Base-by-base conservation (phyloP, 2,888 invertebrate genomes). In the Platycheirus rosarum region DNA sequence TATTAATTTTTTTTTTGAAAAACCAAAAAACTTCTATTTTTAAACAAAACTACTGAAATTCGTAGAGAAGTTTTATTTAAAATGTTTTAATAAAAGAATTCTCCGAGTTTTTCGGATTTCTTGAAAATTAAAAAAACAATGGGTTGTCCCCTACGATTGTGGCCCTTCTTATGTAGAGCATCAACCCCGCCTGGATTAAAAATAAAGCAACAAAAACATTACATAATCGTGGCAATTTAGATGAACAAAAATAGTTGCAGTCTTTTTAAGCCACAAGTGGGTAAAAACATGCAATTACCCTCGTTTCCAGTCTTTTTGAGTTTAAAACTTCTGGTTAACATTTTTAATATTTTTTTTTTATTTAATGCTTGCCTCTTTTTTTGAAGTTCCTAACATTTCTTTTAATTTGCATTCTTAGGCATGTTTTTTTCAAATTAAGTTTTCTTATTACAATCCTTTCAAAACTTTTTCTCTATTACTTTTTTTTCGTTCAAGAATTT, bases 371-470 rank as follows among this genome's bases (percentile, higher is more conserved):
- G 14, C 23, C 23, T 40, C 18, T n/a, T 23, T 11, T 40, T 37
- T 55, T 37, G 13, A 55, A 35, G 35, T 1, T 40, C 23, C 23
- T 37, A 11, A 55, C 13, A 37, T 57, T 23, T 2, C 2, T 40
- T 40, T 40, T 26, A 57, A 40, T 29, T 57, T 23, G 57, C 57
- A 40, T 57, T 57, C 6, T 26, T 57, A 37, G 37, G 57, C 57
- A 57, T 57, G 57, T 7, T 40, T 23, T 57, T 23, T 37, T 13
- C 5, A 9, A 37, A 37, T 37, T 37, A 14, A 42, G 8, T 32
- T 32, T 32, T 32, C 29, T 32, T 7, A 8, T 32, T 32, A 7
- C 29, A 32, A 32, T 8, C 7, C 29, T 8, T 32, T 32, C 8
- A 32, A 32, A 8, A 7, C 8, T 40, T 13, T 40, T 13, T 13